Base-by-base conservation (phyloP, 2,888 invertebrate genomes). In the Leptopilina myrica region DNA sequence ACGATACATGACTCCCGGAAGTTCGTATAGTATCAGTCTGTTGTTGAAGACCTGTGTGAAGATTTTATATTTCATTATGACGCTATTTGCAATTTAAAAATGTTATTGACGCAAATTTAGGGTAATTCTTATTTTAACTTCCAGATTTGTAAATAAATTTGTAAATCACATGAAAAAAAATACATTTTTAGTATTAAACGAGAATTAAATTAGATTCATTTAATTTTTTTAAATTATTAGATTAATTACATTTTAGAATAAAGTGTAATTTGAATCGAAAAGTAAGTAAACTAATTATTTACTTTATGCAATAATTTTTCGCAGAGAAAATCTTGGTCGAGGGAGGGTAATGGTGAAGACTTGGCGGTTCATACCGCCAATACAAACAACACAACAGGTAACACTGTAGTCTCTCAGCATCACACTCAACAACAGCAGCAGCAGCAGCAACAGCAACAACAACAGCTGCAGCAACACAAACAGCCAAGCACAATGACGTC, bases 401-500 rank as follows among this genome's bases (percentile, higher is more conserved):
- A 88, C 89, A 89, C 88, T 82, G 88, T 91, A 89, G 89, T 88
- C 78, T 87, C 89, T 81, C 92, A 91, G 83, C 90, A 89, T 83
- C 90, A 89, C 87, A 89, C 85, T 77, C 91, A 90, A 82, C 90
- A 89, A 79, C 89, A 87, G 81, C 88, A 88, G 91, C 91, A 92
- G 92, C 92, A 92, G 91, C 92, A 92, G 90, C 89, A 91, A 77
- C 84, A 92, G 85, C 92, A 91, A 86, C 87, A 83, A 79, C 88
- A 84, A 78, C 87, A 86, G 78, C 88, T 84, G 78, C 89, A 86
- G 84, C 87, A 85, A 62, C 88, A 85, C 76, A 88, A 86, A 78
- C 88, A 87, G 69, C 86, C 85, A 77, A 90, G 90, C 91, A 94
- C 95, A 93, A 96, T 96, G 95, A 95, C 96, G 94, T 95, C 96